These are phyloP conservation scores for Zelleria hepariella DNA, from an alignment of 2,888 invertebrate species.

Conservation along the genomic window DNA sequence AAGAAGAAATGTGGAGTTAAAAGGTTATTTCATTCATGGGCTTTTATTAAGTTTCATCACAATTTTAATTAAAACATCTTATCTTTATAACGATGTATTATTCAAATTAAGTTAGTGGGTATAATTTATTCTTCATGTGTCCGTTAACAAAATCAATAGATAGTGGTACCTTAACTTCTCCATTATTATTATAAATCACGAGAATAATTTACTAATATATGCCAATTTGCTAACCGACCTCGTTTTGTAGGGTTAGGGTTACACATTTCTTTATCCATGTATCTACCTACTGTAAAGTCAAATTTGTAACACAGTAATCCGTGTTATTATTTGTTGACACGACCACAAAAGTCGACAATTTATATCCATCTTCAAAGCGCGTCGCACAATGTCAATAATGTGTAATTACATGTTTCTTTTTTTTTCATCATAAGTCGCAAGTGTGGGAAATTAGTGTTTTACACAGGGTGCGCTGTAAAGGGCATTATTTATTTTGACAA, in stretches of 20 bases:
- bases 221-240: background rate
- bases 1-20: no score
- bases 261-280: background rate
- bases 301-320: constrained; percentile 30
- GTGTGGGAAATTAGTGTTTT: constrained; percentile 60
- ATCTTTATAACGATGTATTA: no score
- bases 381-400: constrained; percentile 30
- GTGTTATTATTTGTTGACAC: constrained; percentile 49
- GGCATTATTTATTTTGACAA: constrained; percentile 59
- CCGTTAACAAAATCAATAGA: no score
- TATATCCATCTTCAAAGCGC: constrained; percentile 31
- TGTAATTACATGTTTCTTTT: constrained; percentile 26
- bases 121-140: no score
- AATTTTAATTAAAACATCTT: no score
- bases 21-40: no score
- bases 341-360: constrained; percentile 42
- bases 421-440: constrained; percentile 24
- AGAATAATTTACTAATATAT: no score
- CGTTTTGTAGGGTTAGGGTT: no score
- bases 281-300: background rate
- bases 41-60: no score
- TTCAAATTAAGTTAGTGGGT: no score
- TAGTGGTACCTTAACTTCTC: no score
- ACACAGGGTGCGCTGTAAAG: constrained; percentile 15
- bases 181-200: no score